Percentiles rank a stretch among this genome's conserved stretches.
These are phyloP conservation scores for Silurus meridionalis DNA, from an alignment of 2,113 vertebrate genomes.

Conservation along the genomic window DNA sequence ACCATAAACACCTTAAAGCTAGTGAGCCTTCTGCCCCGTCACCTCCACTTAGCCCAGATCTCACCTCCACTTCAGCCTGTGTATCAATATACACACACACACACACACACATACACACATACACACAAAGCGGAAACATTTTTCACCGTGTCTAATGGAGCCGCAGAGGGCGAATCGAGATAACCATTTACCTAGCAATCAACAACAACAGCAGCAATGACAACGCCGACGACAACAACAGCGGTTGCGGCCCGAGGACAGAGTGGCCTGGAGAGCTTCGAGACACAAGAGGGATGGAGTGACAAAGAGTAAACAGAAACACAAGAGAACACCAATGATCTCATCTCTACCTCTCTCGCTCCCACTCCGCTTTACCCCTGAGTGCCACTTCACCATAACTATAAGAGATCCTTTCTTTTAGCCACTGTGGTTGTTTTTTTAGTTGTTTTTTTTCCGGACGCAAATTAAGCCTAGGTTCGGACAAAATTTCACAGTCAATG, in stretches of 20 bases:
- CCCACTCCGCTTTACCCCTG: constrained; percentile 39
- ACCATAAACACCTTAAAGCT: constrained; percentile 6
- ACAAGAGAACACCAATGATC: constrained; percentile 45
- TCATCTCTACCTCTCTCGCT: constrained; percentile 44
- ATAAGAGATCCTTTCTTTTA: constrained; percentile 59
- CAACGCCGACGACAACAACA: constrained; percentile 55
- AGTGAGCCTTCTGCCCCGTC: constrained; percentile 7
- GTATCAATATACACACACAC: constrained; percentile 10
- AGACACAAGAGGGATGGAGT: constrained; percentile 29
- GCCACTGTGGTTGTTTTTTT: neutral
- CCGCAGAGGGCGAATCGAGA: constrained; percentile 52
- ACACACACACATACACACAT: neutral
- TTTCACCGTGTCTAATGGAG: constrained; percentile 53
- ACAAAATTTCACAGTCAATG: constrained; percentile 20
- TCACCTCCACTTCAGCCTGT: neutral
- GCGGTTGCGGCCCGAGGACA: constrained; percentile 43
- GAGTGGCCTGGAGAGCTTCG: constrained; percentile 58
- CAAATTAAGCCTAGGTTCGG: constrained; percentile 15
- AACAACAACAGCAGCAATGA: constrained; percentile 56
- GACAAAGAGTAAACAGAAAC: constrained; percentile 50
- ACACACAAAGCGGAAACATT: constrained; percentile 48
- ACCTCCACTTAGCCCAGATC: constrained; percentile 15
- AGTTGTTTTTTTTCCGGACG: neutral
- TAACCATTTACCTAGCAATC: constrained; percentile 58
- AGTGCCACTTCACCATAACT: constrained; percentile 67